Conservation (phyloP, 2,113 vertebrate species). For the Apistogramma diplotaenia region DNA sequence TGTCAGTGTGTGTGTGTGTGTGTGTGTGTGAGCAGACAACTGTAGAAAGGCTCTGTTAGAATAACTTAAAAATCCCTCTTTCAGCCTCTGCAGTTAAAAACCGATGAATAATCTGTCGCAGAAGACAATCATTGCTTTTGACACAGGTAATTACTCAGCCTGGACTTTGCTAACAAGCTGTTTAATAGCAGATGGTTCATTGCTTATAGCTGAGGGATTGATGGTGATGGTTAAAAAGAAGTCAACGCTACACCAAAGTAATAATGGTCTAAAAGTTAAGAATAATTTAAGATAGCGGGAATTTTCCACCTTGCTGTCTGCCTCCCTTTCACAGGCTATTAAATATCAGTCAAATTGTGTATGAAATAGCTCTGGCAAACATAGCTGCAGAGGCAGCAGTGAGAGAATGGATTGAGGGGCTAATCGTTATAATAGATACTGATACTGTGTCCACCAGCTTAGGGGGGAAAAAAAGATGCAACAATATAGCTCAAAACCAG, state of each 20-base stretch:
- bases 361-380: constrained; percentile 67
- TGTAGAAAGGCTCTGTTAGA: not conserved
- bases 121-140: constrained; percentile 69
- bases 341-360: constrained; percentile 65
- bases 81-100: constrained; percentile 57
- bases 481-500: not conserved
- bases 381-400: constrained; percentile 24
- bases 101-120: constrained; percentile 64
- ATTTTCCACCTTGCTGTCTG: constrained; percentile 44
- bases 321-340: constrained; percentile 69
- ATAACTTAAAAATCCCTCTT: not conserved
- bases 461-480: not conserved
- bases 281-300: constrained; percentile 67
- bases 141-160: constrained; percentile 77
- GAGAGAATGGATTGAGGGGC: not conserved
- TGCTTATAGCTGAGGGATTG: constrained; percentile 65
- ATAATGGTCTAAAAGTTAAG: constrained; percentile 64
- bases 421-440: not conserved
- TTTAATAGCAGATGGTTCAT: constrained; percentile 73
- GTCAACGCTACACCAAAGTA: constrained; percentile 68
- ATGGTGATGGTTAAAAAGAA: constrained; percentile 68
- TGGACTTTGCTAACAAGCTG: constrained; percentile 75
- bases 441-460: not conserved
- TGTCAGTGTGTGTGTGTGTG: not conserved
- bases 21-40: not conserved